These are phyloP conservation scores for Drosophila obscura DNA, from an alignment of 1,140 invertebrate genomes.

Conservation along the genomic window DNA sequence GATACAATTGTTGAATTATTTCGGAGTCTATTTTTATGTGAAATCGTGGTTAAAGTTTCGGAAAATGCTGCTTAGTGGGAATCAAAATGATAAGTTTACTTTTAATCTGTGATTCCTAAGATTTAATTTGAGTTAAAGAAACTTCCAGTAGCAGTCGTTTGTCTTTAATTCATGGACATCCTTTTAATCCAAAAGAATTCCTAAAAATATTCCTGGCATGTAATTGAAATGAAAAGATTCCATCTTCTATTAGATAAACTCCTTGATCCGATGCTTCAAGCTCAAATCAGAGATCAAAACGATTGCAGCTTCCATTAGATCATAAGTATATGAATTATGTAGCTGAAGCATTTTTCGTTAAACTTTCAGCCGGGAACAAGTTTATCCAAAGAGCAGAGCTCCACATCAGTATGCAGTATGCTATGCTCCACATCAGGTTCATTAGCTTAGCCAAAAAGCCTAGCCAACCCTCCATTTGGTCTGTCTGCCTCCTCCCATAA, in stretches of 20 bases:
- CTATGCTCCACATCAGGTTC: slow-evolving; percentile 44
- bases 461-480: slow-evolving; percentile 50
- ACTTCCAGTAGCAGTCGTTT: neutral
- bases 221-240: slow-evolving; percentile 23
- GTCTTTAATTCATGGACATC: neutral
- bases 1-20: too few species aligned
- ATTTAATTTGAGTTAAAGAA: too few species aligned
- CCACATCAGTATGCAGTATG: neutral
- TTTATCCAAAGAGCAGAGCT: too few species aligned
- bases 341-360: slow-evolving; percentile 16
- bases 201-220: neutral
- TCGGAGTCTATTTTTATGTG: too few species aligned
- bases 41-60: too few species aligned
- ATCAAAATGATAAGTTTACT: too few species aligned
- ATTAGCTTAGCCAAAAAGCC: slow-evolving; percentile 15
- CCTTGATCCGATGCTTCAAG: too few species aligned
- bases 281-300: neutral
- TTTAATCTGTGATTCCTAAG: too few species aligned
- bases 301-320: slow-evolving; percentile 40
- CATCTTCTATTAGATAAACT: too few species aligned
- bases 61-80: too few species aligned
- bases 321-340: slow-evolving; percentile 32
- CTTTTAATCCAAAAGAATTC: too few species aligned
- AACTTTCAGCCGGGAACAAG: slow-evolving; percentile 1
- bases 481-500: slow-evolving; percentile 37